Base-by-base conservation (phyloP, 2,113 vertebrate species). In the Elanoides forficatus region DNA sequence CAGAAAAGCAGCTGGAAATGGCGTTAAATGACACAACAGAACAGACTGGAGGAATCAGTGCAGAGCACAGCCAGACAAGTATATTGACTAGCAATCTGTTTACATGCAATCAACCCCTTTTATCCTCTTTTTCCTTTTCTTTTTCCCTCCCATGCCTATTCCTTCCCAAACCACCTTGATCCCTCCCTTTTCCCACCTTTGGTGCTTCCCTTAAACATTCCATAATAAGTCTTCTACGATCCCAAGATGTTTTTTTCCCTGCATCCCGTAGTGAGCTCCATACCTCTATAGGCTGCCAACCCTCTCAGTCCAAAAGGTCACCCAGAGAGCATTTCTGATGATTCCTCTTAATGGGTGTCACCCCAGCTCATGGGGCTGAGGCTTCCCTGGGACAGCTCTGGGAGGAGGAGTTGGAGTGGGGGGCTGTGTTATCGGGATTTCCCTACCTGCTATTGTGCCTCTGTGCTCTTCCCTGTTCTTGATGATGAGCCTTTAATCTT, bases 341-440 rank as follows among this genome's bases (percentile, higher is more conserved):
- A 76, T 21, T 52, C 11, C 3, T 59, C 10, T 65, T 63, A 9
- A 13, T 17, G 25, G 6, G 1, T 45, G 40, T 55, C 43, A 53
- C n/a, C 7, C 3, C 5, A 13, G 25, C 6, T 34, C n/a, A 47
- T 27, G 42, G 9, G 17, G 32, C 1, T 86, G 59, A 68, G 18
- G 7, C 2, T 90, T 6, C 40, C 10, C 8, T 26, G 60, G 27
- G 48, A 45, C 11, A 89, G 25, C 4, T 18, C 71, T 29, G 16
- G 5, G 12, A 65, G 13, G 12, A 71, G 48, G 4, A 36, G 5
- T 0, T 29, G 21, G 8, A 11, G 17, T 11, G 10, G 10, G 4
- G 4, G 7, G 14, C 30, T 59, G 15, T 53, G 6, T 27, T 48
- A 63, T 10, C 42, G 4, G 3, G 21, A 3, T 50, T 88, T 73